Evolutionary conservation across 2,113 vertebrate species (phyloP), one percentile per base, ranked within the genome.

Genomic region (Craseonycteris thonglongyai): DNA sequence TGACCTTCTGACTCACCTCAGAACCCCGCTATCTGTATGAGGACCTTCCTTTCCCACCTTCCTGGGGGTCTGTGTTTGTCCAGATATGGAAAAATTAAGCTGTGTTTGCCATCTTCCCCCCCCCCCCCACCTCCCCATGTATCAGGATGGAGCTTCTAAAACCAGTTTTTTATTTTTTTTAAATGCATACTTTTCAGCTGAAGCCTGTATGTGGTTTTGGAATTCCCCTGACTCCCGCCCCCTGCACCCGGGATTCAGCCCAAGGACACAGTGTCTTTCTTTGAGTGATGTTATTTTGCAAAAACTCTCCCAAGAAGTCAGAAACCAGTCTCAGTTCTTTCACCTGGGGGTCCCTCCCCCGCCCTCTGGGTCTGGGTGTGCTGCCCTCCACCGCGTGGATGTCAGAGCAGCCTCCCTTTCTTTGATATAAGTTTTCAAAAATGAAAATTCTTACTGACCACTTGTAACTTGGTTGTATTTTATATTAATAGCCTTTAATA

Each of bases 401-500:
- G n/a, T 38, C 65, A 3, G 21, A 40, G 38, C 18, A 2, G 33
- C 82, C 35, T 68, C 45, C 71, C n/a, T 35, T 72, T 75, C 98
- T 98, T 98, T 97, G 97, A 90, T 98, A 98, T 91, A 95, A 95
- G 54, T 96, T 98, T 98, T 98, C 59, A 74, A 79, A 96, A 78
- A 95, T 93, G 97, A 97, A 96, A 80, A 96, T 98, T 98, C 98
- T 98, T 98, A 98, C 90, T 81, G 96, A 97, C n/a, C 24, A 95
- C 97, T 97, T 98, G 96, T 98, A 96, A 98, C 91, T 97, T 96
- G 97, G 95, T 97, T 97, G 96, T 98, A 97, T 98, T 98, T 98
- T 98, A 94, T 98, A 98, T 97, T 97, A 98, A 97, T 90, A 91
- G 82, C 96, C 97, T 98, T 98, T 98, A 98, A 98, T 98, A 98